Evolutionary conservation across 2,113 vertebrate species (phyloP).

Genomic region (Hippocampus abdominalis): DNA sequence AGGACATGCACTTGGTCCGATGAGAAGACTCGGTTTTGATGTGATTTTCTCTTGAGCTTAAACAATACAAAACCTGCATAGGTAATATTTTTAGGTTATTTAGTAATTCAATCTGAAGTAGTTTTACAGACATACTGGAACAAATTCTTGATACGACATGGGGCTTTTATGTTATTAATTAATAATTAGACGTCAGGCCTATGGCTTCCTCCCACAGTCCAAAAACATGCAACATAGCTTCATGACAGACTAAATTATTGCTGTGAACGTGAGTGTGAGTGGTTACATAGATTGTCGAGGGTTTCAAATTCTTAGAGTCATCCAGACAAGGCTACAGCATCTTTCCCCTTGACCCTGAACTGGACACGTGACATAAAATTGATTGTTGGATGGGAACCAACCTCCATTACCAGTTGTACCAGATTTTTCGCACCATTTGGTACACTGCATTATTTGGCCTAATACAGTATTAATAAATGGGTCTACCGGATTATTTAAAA

Average conservation of each 20-base stretch:
- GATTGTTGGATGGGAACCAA: neutral
- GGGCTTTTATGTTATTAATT: neutral
- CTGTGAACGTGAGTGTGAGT: neutral
- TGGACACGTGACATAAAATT: neutral
- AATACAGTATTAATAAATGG: no score
- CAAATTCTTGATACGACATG: neutral
- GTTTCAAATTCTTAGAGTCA: neutral
- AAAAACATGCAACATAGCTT: neutral
- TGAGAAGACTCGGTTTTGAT: neutral
- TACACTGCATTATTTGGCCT: no score
- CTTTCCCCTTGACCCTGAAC: neutral
- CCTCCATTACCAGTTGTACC: neutral
- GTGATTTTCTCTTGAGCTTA: neutral
- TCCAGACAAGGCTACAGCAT: neutral
- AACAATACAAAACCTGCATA: neutral
- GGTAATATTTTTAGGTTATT: neutral
- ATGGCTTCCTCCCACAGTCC: neutral
- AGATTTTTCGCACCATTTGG: no score
- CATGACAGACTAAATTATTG: neutral
- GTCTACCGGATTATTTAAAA: no score
- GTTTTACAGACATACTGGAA: neutral
- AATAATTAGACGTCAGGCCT: neutral
- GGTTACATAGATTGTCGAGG: neutral
- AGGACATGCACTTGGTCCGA: neutral
- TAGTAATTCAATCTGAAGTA: neutral